Conservation (phyloP, 2,113 vertebrate species). For the Caretta caretta region DNA sequence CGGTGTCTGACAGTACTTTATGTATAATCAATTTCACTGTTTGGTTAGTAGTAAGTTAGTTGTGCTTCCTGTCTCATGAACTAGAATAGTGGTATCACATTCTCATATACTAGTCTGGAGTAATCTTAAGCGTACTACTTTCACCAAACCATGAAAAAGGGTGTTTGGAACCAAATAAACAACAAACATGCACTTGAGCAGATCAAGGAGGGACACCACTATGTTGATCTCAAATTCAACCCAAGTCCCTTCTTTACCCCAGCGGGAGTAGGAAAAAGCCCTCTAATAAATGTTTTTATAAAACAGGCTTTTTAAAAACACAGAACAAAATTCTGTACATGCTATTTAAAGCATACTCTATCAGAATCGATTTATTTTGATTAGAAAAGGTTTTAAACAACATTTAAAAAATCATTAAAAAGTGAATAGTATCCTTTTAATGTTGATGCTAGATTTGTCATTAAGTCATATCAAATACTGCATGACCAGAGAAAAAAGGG, state of each 20-base stretch:
- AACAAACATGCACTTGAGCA: background rate
- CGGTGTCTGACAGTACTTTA: background rate
- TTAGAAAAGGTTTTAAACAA: background rate
- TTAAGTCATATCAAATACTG: background rate
- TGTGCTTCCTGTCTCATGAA: background rate
- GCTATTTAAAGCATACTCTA: background rate
- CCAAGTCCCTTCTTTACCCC: background rate
- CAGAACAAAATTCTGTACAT: background rate
- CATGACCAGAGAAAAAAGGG: background rate
- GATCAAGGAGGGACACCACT: background rate
- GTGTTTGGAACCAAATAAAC: rapidly evolving
- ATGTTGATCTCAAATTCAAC: background rate
- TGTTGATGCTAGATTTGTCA: background rate
- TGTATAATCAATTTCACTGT: background rate
- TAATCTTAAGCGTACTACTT: background rate
- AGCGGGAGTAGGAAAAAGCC: background rate
- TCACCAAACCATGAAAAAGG: background rate
- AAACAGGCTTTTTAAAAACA: background rate
- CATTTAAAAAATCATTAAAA: background rate
- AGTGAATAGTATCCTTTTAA: background rate
- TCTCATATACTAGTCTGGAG: background rate
- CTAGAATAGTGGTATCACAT: background rate
- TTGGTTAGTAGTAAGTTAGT: background rate
- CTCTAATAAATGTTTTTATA: background rate
- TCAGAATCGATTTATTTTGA: background rate